Base-by-base conservation (phyloP, 2,888 invertebrate species). In the Tipula lateralis region DNA sequence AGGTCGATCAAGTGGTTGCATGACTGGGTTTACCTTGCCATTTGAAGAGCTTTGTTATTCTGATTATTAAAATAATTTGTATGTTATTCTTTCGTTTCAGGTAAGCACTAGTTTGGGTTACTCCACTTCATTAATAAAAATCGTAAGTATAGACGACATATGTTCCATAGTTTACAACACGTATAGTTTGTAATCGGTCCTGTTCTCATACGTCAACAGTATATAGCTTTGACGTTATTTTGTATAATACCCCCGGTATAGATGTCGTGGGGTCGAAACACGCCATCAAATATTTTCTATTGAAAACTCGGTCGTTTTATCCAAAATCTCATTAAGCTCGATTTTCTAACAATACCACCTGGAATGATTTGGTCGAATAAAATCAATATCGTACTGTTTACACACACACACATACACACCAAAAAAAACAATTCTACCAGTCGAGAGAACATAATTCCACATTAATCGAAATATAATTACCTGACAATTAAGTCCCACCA, bases 401-500 rank as follows among this genome's bases (percentile, higher is more conserved):
- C 16, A 50, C 16, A 5, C 44, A 50, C 44, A 50, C 19, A 50
- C 4, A 50, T 7, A 50, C 4, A 16, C 6, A 50, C 16, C 6
- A 19, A 16, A 4, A 9, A 16, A 50, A 16, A 50, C 5, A 16
- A 66, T 24, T 24, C 7, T 66, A 19, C 66, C 24, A 66, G 9
- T 9, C 24, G 66, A 66, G 24, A 66, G 66, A 66, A 66, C 66
- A 66, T 24, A 66, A 66, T 66, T 66, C 24, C 66, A 66, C 66
- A 24, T 66, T 66, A 66, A 66, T 66, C 66, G 66, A 66, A 66
- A 66, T 66, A 66, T 66, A 66, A 66, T 66, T 66, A 66, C 66
- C 66, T 66, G 66, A 66, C 66, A 66, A 66, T 66, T 66, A 66
- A 66, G 66, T 66, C 24, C 66, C 66, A 66, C 66, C 19, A 24